Conservation (phyloP, 1,140 invertebrate genomes). For the Neoseiulus cucumeris region DNA sequence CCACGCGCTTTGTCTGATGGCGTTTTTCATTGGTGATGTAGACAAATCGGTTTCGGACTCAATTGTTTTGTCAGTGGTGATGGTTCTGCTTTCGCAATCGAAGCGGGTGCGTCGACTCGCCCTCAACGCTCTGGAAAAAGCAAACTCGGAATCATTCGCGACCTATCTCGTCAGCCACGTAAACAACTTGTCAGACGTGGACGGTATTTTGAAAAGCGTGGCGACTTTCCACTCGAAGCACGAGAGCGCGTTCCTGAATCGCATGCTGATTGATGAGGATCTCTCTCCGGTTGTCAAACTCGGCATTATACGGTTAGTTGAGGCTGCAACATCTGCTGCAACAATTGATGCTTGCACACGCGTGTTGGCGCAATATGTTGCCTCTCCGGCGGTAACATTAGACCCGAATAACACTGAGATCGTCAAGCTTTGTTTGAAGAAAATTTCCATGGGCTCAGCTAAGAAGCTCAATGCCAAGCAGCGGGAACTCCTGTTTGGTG, state of each 20-base stretch:
- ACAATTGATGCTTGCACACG: background rate
- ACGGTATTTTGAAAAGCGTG: background rate
- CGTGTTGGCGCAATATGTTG: background rate
- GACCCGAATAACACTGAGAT: background rate
- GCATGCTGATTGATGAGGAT: background rate
- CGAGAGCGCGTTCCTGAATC: background rate
- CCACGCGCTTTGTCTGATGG: background rate
- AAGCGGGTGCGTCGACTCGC: background rate
- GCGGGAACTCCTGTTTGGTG: background rate
- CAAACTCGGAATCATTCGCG: background rate
- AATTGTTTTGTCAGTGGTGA: background rate
- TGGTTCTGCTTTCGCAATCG: background rate
- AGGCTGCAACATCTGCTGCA: background rate
- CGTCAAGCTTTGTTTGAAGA: background rate
- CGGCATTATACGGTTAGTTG: background rate
- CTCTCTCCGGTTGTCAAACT: background rate
- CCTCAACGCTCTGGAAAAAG: background rate
- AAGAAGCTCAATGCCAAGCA: background rate
- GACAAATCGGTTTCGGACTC: background rate
- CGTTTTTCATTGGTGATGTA: background rate
- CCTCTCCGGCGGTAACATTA: background rate
- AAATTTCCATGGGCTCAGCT: background rate
- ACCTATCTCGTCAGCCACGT: background rate
- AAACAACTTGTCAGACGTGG: background rate
- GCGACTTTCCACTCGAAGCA: background rate